Evolutionary conservation across 2,113 vertebrate genomes (phyloP).

Genomic region (Nycticorax nycticorax): DNA sequence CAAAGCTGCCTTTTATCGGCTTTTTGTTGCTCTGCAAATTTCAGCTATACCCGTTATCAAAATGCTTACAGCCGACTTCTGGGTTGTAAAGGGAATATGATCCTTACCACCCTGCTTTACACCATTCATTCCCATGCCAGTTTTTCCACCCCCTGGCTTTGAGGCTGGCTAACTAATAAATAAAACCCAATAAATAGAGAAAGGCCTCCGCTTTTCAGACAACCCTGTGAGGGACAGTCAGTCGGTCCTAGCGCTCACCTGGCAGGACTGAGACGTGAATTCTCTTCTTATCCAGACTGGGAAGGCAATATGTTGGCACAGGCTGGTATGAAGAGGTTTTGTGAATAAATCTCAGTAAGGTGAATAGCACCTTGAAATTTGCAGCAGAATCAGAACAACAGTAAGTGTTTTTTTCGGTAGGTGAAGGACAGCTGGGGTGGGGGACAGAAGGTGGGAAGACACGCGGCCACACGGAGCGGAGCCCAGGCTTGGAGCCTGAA

Average conservation of each 20-base stretch:
- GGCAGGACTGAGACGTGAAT: neutral
- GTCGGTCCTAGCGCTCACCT: neutral
- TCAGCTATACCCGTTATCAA: neutral
- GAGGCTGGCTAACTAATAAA: neutral
- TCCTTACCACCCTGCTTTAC: fast-evolving
- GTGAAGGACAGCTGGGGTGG: neutral
- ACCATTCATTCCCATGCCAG: neutral
- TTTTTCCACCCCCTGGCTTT: neutral
- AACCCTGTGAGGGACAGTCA: neutral
- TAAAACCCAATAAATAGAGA: neutral
- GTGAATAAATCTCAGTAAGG: neutral
- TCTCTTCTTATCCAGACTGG: neutral
- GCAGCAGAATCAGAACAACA: neutral
- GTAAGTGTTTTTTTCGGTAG: neutral
- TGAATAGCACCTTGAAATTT: neutral
- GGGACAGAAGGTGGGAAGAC: neutral
- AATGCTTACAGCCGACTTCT: neutral
- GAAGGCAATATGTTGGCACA: neutral
- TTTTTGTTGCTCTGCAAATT: neutral
- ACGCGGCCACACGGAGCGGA: neutral
- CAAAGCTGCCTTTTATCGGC: neutral
- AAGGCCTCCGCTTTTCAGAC: neutral
- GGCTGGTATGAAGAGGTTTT: neutral
- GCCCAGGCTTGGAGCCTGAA: neutral
- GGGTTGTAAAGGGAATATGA: neutral